These are phyloP conservation scores for Halichondria panicea DNA, from an alignment of 37 sponge, comb jelly and placozoan genomes.

Conservation along the genomic window DNA sequence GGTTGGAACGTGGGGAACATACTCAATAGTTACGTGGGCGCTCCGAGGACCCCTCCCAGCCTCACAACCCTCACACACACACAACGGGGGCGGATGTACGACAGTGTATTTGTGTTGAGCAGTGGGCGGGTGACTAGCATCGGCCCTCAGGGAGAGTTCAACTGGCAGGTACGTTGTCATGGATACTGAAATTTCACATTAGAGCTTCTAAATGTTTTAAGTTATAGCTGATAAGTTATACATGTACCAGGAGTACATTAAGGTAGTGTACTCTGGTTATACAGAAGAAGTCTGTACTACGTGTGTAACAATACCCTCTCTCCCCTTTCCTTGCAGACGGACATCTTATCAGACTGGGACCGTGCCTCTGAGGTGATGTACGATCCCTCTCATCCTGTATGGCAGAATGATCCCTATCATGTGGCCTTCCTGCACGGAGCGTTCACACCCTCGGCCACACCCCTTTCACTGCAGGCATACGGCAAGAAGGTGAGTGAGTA, in stretches of 20 bases:
- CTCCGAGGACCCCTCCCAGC: background rate
- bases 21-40: background rate
- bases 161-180: constrained; percentile 81
- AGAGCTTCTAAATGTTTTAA: background rate
- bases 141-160: constrained; percentile 90
- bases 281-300: background rate
- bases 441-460: constrained; percentile 62
- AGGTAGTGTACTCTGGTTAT: background rate
- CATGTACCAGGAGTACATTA: background rate
- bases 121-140: constrained; percentile 89
- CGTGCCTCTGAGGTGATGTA: constrained; percentile 55
- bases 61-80: constrained; percentile 3
- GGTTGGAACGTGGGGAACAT: constrained; percentile 9
- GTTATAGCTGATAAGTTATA: background rate
- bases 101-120: constrained; percentile 81
- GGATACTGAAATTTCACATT: background rate
- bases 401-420: constrained; percentile 17
- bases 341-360: constrained; percentile 68
- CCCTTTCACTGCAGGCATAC: constrained; percentile 32
- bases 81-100: constrained; percentile 48
- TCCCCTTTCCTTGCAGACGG: constrained; percentile 34
- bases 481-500: constrained; percentile 41
- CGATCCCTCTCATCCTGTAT: constrained; percentile 17
- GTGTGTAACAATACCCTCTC: constrained; percentile 12
- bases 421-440: constrained; percentile 29